Conservation (phyloP, 2,113 vertebrate genomes). For the Bambusicola thoracicus region DNA sequence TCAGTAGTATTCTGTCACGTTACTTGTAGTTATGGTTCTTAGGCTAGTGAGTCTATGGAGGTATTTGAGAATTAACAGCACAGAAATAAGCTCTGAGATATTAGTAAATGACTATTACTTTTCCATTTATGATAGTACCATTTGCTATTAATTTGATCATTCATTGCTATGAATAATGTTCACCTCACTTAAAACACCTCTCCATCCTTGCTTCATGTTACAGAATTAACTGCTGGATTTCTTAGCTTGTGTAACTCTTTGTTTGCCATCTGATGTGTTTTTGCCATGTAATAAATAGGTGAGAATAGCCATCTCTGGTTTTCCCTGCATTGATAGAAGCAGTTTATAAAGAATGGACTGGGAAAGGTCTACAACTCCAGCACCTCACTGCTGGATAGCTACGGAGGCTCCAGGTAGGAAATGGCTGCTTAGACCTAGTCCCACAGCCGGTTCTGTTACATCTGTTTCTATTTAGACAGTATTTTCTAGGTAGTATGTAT, state of each 20-base stretch:
- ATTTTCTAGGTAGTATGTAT: not conserved
- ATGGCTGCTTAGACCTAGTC: not conserved
- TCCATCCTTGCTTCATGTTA: not conserved
- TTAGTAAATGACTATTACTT: not conserved
- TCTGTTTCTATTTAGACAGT: not conserved
- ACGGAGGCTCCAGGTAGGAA: not conserved
- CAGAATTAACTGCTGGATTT: not conserved
- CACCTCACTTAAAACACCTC: not conserved
- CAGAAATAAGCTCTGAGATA: not conserved
- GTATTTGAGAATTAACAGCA: not conserved
- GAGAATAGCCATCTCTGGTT: not conserved
- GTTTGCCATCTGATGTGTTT: not conserved
- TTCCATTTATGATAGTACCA: not conserved
- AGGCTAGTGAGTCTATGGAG: not conserved
- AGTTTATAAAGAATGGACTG: not conserved
- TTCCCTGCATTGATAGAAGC: not conserved
- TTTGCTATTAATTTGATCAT: not conserved
- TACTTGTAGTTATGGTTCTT: not conserved
- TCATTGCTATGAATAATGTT: not conserved
- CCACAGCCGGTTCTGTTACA: not conserved
- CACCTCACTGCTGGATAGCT: not conserved
- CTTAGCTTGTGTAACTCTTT: not conserved
- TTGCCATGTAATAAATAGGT: rapidly evolving
- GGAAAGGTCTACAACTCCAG: not conserved
- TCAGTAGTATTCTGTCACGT: not conserved